phyloP scores from a whole-genome alignment of 2,888 invertebrate species.

The Pocota personata region DNA sequence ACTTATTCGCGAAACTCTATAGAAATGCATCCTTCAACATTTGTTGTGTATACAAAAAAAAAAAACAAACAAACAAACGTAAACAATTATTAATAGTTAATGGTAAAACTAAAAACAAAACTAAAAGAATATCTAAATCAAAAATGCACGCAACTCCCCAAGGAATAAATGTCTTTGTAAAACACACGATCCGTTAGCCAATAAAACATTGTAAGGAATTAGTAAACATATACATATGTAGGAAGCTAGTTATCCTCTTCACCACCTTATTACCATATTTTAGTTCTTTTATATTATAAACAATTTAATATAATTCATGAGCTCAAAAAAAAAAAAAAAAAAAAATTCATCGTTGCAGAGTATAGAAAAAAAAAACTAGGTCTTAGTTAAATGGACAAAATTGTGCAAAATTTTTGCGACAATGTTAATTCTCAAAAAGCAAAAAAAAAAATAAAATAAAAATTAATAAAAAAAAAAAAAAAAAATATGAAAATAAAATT shows the following conservation, averaged over 20 bases:
- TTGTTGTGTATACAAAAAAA: conserved; percentile 17
- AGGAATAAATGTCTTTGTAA: conserved; percentile 37
- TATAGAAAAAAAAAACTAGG: conserved; percentile 15
- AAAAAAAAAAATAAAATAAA: too few relatives aligned
- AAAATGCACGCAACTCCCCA: conserved; percentile 44
- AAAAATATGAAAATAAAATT: conserved; percentile 25
- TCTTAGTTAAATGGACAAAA: conserved; percentile 24
- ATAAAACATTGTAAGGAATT: conserved; percentile 34
- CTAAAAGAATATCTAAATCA: conserved; percentile 18
- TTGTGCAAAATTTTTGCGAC: conserved; percentile 72
- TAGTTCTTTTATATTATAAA: background rate
- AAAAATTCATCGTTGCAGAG: conserved; percentile 8
- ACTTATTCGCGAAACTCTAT: background rate
- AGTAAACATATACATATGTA: conserved; percentile 68
- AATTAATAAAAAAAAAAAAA: conserved; percentile 3
- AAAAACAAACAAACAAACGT: too few relatives aligned
- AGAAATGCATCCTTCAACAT: background rate
- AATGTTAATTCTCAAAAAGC: conserved; percentile 16
- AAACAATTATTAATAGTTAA: conserved; percentile 1
- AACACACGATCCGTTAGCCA: conserved; percentile 48
- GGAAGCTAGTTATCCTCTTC: conserved; percentile 51
- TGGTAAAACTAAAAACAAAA: background rate
- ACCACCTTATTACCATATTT: conserved; percentile 31
- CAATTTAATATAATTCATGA: conserved; percentile 29
- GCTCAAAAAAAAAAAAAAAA: conserved; percentile 18